Conservation (phyloP, 2,113 vertebrate species). For the Osmerus mordax region DNA sequence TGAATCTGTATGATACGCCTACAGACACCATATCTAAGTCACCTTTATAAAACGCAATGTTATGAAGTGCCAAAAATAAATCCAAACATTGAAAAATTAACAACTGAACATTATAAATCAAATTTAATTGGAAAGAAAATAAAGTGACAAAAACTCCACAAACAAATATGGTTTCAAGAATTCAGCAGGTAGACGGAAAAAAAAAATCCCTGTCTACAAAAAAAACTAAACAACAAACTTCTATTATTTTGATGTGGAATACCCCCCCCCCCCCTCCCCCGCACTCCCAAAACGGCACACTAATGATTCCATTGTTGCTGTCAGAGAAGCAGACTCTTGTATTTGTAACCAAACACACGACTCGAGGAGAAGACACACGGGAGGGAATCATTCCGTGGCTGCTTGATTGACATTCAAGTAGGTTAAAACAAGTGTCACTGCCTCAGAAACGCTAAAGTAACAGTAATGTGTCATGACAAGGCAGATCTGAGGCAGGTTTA, state of each 20-base stretch:
- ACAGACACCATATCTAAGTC: no score
- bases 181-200: no score
- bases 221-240: background rate
- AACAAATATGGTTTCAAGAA: no score
- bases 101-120: no score
- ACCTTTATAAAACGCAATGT: no score
- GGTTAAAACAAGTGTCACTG: conserved; percentile 17
- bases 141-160: no score
- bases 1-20: no score
- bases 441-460: conserved; percentile 16
- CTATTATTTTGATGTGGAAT: background rate
- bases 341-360: background rate
- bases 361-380: conserved; percentile 2
- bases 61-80: no score
- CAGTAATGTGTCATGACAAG: conserved; percentile 26
- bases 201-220: background rate
- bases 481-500: conserved; percentile 4
- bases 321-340: background rate
- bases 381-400: conserved; percentile 2
- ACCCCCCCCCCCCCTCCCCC: background rate
- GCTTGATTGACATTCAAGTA: conserved; percentile 27
- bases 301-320: conserved; percentile 6
- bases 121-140: no score
- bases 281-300: background rate
- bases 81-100: no score